Conservation (phyloP, 2,113 vertebrate species). For the Tachuris rubrigastra region DNA sequence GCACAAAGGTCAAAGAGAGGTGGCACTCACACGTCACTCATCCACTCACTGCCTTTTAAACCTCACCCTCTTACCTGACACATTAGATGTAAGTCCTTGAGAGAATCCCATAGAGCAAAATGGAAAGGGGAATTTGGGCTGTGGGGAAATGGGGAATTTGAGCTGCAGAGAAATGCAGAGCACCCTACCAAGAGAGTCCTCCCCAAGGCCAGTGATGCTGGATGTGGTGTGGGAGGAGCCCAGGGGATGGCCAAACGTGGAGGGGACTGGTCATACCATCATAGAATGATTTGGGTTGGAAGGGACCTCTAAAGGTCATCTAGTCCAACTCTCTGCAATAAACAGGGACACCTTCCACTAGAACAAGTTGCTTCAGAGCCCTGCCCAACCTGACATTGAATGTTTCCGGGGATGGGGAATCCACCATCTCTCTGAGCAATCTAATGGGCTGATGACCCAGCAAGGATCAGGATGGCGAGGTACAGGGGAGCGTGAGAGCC, state of each 20-base stretch:
- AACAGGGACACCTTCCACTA: not conserved
- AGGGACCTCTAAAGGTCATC: not conserved
- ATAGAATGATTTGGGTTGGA: fast-evolving
- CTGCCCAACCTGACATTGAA: fast-evolving
- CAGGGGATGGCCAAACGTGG: not conserved
- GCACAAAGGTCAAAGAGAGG: not conserved
- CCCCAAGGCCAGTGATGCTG: not conserved
- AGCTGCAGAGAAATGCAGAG: not conserved
- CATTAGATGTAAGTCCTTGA: not conserved
- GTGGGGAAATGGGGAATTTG: not conserved
- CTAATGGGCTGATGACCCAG: not conserved
- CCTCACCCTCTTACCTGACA: not conserved
- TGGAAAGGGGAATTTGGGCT: not conserved
- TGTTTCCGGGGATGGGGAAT: not conserved
- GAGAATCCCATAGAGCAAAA: not conserved
- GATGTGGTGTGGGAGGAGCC: not conserved
- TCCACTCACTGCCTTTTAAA: not conserved
- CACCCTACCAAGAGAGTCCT: not conserved
- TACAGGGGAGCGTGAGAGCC: not conserved
- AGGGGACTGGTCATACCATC: not conserved
- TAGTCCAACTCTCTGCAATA: fast-evolving
- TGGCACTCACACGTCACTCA: not conserved
- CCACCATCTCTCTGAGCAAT: not conserved
- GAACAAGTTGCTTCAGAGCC: not conserved
- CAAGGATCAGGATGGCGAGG: fast-evolving